Base-by-base conservation (phyloP, 2,888 invertebrate genomes). In the Drosophila subsilvestris region DNA sequence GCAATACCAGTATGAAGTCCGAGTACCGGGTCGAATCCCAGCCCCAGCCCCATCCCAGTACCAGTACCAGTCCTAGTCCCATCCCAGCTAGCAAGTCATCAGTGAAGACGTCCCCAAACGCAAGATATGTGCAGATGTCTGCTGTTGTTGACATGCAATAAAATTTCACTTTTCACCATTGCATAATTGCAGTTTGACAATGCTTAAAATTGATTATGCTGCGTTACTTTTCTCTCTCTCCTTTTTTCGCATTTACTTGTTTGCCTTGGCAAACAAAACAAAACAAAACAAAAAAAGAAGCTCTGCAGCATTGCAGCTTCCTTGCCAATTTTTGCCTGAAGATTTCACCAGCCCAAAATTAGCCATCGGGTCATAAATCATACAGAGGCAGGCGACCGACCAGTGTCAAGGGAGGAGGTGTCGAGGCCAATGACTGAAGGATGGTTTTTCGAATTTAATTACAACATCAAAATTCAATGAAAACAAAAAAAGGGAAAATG, bases 101-200 rank as follows among this genome's bases (percentile, higher is more conserved):
- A 69, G 67, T 56, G 78, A 78, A 88, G 80, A 80, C 74, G 66
- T 76, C 75, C 79, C 72, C 70, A 85, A 81, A 76, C 54, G 74
- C 79, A 68, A 75, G 72, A 66, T 75, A 69, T 78, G 72, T 74
- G 73, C 70, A 71, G 58, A 56, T 74, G 68, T 62, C 60, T 58
- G 61, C 37, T 58, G 72, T 60, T 72, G 85, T 77, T 84, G 87
- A 84, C 81, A 76, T 86, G 87, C 87, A 85, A 88, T 88, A 80
- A 85, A 88, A 85, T 85, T 85, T 85, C 85, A 88, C 85, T 85
- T 85, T 85, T 86, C 75, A 61, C 76, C 85, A 63, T 85, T 85
- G 85, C 85, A 88, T 85, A 85, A 85, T 85, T 85, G 89, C 85
- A 88, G 77, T 80, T 84, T 86, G 85, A 88, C 85, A 88, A 88